Evolutionary conservation across 2,797 vertebrate genomes (phyloP).

Genomic region (Lycodopsis pacificus): DNA sequence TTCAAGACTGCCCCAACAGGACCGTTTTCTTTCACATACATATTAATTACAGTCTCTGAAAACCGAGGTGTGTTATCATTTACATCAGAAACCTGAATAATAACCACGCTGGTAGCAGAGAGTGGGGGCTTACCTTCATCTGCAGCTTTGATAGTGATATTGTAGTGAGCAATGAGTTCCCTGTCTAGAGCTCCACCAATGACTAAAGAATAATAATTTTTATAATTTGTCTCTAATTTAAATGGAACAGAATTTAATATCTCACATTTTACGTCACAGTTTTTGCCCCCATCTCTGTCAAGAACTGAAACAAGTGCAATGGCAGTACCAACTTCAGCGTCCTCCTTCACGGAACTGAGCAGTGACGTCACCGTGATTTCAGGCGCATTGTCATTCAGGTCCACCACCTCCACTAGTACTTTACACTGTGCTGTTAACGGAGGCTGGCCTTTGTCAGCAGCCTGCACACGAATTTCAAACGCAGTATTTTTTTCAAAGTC

Average conservation of each 20-base stretch:
- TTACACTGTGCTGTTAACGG: constrained; percentile 70
- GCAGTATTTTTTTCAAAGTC: constrained; percentile 65
- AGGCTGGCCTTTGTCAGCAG: constrained; percentile 66
- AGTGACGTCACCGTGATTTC: constrained; percentile 69
- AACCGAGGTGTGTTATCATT: constrained; percentile 83
- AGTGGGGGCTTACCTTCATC: constrained; percentile 68
- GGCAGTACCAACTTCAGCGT: constrained; percentile 61
- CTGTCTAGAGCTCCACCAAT: constrained; percentile 59
- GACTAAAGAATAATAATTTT: constrained; percentile 74
- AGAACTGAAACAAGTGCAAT: constrained; percentile 70
- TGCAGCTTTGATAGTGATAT: constrained; percentile 53
- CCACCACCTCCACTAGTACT: constrained; percentile 70
- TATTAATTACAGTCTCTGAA: constrained; percentile 28
- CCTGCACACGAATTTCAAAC: constrained; percentile 71
- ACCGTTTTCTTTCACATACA: constrained; percentile 69
- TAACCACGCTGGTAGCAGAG: constrained; percentile 45
- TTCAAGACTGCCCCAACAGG: constrained; percentile 41
- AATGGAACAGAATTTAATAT: constrained; percentile 50
- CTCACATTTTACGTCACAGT: constrained; percentile 61
- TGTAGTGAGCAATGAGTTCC: constrained; percentile 52
- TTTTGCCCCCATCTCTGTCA: constrained; percentile 71
- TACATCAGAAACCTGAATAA: constrained; percentile 71
- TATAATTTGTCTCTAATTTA: constrained; percentile 70
- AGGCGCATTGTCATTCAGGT: constrained; percentile 76
- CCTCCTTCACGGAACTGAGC: constrained; percentile 58